Percentiles rank a stretch among this genome's conserved stretches.
Evolutionary conservation across 2,888 invertebrate genomes (phyloP).

Genomic region (Drosophila eohydei): DNA sequence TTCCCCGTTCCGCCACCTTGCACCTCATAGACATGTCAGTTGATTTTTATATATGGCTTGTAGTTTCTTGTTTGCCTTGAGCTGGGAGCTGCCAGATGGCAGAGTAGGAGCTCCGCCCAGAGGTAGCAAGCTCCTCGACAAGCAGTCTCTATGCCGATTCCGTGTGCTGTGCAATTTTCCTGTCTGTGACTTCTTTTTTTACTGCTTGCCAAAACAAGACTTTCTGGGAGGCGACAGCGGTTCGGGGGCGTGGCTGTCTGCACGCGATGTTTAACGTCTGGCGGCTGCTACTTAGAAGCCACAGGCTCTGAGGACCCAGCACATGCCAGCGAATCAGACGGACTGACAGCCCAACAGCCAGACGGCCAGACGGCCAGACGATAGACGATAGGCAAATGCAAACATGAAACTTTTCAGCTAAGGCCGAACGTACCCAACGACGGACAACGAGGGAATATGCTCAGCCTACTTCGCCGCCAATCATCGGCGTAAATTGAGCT

Average conservation of each 20-base stretch:
- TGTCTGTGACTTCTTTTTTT: slow-evolving; percentile 46
- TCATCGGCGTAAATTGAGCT: slow-evolving; percentile 80
- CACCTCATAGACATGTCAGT: slow-evolving; percentile 51
- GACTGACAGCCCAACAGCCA: slow-evolving; percentile 3
- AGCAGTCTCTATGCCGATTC: slow-evolving; percentile 41
- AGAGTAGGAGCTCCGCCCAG: neutral
- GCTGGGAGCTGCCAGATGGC: neutral
- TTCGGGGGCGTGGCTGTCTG: slow-evolving; percentile 56
- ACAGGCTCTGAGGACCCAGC: slow-evolving; percentile 20
- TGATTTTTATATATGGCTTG: slow-evolving; percentile 61
- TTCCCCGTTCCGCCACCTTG: slow-evolving; percentile 4
- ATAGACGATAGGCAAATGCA: slow-evolving; percentile 70
- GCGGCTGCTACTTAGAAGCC: slow-evolving; percentile 57
- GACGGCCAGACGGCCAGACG: slow-evolving; percentile 35
- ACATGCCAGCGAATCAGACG: slow-evolving; percentile 16
- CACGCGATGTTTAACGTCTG: slow-evolving; percentile 78
- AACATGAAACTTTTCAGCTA: slow-evolving; percentile 61
- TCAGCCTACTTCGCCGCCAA: slow-evolving; percentile 62
- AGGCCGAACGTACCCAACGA: slow-evolving; percentile 4
- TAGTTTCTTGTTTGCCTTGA: slow-evolving; percentile 48
- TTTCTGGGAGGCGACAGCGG: slow-evolving; percentile 2
- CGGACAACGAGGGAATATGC: slow-evolving; percentile 2
- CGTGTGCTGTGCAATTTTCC: slow-evolving; percentile 55
- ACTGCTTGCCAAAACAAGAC: slow-evolving; percentile 20
- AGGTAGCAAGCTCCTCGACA: slow-evolving; percentile 14